These are phyloP conservation scores for pig (Sus scrofa) DNA, from an alignment of 2,113 vertebrate species.

Conservation along the genomic window T2T-Sscrofa CM000817.6:170872501-170873000, in stretches of 20 bases:
- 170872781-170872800: conserved; percentile 54
- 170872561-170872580: conserved; percentile 50
- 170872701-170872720: conserved; percentile 48
- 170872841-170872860: conserved; percentile 27
- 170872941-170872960: neutral
- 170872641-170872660: neutral
- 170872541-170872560: neutral
- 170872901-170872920: neutral
- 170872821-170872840: conserved; percentile 59
- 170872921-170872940: neutral
- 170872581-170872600: conserved; percentile 32
- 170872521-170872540: neutral
- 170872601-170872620: conserved; percentile 33
- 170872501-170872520: conserved; percentile 5
- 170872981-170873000: neutral
- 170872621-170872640: conserved; percentile 39
- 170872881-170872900: neutral
- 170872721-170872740: neutral
- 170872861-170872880: neutral
- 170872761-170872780: conserved; percentile 31
- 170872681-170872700: neutral
- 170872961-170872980: neutral
- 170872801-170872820: conserved; percentile 59
- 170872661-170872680: neutral
- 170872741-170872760: conserved; percentile 63